These are phyloP conservation scores for Pterocles gutturalis DNA, from an alignment of 2,113 vertebrate genomes.

Conservation along the genomic window DNA sequence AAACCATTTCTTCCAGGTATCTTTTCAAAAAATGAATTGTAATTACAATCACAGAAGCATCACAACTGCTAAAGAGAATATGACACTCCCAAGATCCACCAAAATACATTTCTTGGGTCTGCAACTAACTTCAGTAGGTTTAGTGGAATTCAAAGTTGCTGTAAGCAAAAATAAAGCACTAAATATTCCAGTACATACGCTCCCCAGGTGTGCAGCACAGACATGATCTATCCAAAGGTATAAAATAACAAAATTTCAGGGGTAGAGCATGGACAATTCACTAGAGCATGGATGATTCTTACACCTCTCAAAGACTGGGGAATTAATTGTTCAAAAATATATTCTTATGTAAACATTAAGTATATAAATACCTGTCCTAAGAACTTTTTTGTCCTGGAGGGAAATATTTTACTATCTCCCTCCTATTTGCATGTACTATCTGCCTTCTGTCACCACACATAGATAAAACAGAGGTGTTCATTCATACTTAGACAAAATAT, in stretches of 20 bases:
- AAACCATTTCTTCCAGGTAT: background rate
- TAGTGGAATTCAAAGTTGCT: background rate
- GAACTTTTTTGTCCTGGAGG: background rate
- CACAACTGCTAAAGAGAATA: background rate
- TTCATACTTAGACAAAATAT: background rate
- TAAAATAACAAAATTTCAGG: background rate
- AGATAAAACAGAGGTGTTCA: background rate
- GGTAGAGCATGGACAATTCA: fast-evolving
- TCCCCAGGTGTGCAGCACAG: background rate
- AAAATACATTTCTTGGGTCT: background rate
- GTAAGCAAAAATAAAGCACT: background rate
- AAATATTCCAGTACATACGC: background rate
- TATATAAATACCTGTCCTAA: background rate
- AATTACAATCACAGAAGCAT: background rate
- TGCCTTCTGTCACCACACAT: background rate
- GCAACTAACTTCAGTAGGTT: background rate
- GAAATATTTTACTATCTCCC: background rate
- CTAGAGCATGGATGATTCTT: fast-evolving
- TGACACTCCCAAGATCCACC: background rate
- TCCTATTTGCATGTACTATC: background rate
- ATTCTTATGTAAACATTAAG: background rate
- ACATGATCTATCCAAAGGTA: background rate
- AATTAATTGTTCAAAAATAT: background rate
- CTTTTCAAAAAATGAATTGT: background rate
- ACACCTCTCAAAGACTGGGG: background rate